A percentile compares a stretch with the other conserved stretches of the same genome.
These are phyloP conservation scores for Tolypeutes matacus DNA, from an alignment of 2,797 vertebrate genomes.

Conservation along the genomic window DNA sequence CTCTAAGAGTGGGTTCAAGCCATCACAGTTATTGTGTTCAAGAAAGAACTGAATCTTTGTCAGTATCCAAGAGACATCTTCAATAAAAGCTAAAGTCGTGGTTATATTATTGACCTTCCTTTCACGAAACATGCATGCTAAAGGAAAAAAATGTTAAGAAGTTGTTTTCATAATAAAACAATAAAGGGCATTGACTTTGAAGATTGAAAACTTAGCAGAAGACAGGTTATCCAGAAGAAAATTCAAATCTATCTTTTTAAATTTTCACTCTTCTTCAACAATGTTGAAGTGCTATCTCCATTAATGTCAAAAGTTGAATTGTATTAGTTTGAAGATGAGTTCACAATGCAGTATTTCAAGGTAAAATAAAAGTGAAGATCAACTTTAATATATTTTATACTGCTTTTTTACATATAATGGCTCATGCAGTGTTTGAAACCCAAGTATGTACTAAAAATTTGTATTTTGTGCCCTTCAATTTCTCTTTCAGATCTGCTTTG, in stretches of 20 bases:
- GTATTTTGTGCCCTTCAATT: not conserved
- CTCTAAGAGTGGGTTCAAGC: not conserved
- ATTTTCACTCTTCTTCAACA: not conserved
- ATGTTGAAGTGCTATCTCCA: not conserved
- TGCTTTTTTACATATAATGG: too few species aligned
- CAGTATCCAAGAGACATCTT: not conserved
- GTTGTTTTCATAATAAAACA: not conserved
- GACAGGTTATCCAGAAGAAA: not conserved
- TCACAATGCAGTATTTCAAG: not conserved
- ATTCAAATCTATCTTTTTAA: not conserved
- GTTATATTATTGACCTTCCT: not conserved
- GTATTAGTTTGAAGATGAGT: not conserved
- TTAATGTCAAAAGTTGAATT: not conserved
- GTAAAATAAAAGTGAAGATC: not conserved
- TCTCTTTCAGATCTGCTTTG: not conserved
- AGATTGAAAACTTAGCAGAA: not conserved
- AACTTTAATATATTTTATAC: not conserved
- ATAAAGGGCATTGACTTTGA: not conserved
- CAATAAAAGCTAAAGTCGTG: not conserved
- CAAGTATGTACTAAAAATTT: not conserved
- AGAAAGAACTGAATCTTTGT: not conserved
- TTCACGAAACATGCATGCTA: not conserved
- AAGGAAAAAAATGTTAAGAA: not conserved
- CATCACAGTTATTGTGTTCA: not conserved
- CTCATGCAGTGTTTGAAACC: not conserved